Conservation (phyloP, 2,113 vertebrate genomes). For the Echinops telfairi region DNA sequence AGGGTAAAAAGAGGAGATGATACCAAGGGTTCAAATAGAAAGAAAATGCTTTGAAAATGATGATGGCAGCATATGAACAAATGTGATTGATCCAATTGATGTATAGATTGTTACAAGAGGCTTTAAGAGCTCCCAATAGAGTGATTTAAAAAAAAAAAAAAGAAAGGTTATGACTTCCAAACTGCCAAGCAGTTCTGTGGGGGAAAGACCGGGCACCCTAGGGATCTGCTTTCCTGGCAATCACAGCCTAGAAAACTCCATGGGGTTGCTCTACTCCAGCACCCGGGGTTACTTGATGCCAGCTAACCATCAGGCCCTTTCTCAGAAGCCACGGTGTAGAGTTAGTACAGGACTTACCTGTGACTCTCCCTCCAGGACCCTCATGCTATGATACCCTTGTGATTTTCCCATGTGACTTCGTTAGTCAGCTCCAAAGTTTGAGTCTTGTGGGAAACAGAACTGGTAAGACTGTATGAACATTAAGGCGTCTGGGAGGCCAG, state of each 20-base stretch:
- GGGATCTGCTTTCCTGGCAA: not conserved
- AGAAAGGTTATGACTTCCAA: not conserved
- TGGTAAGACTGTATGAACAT: not conserved
- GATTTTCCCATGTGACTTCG: not conserved
- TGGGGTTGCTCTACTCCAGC: not conserved
- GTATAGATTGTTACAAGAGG: too few species aligned
- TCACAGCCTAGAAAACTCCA: not conserved
- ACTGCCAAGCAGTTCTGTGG: not conserved
- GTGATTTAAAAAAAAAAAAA: too few species aligned
- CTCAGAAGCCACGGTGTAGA: not conserved
- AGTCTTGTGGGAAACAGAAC: too few species aligned
- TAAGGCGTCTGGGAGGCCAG: not conserved
- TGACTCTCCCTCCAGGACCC: not conserved
- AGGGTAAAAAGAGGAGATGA: too few species aligned
- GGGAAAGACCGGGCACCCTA: not conserved
- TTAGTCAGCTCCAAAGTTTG: not conserved
- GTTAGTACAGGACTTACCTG: not conserved
- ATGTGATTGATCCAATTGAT: too few species aligned
- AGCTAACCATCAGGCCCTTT: not conserved
- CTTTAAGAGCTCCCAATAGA: too few species aligned
- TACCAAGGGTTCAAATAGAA: too few species aligned
- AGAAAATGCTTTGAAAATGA: too few species aligned
- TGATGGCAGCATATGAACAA: too few species aligned
- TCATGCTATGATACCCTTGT: not conserved
- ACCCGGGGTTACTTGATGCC: too few species aligned